phyloP scores from a whole-genome alignment of 35 echinoderm and acorn worm species.

The Lytechinus pictus region DNA sequence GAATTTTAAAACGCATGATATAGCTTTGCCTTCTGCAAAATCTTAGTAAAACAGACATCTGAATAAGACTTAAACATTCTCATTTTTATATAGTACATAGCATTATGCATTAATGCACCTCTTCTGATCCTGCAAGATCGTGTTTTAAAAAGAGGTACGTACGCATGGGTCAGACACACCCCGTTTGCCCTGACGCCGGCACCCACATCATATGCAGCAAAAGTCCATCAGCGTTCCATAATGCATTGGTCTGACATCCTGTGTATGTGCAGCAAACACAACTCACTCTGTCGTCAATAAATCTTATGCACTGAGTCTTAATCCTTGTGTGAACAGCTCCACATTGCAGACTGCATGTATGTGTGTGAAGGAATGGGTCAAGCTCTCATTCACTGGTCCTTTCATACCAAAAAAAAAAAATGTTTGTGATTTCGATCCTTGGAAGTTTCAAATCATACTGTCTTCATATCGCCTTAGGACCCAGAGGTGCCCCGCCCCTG shows the following conservation, averaged over 20 bases:
- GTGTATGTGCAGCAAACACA: neutral
- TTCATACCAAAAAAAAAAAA: neutral
- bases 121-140: neutral
- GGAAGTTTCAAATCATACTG: conserved; percentile 23
- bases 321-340: no score
- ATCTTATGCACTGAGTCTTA: no score
- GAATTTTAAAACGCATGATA: no score
- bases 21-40: no score
- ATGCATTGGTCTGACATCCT: neutral
- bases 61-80: neutral
- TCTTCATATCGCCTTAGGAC: conserved; percentile 21
- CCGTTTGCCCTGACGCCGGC: neutral
- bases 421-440: neutral
- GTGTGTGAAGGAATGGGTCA: no score
- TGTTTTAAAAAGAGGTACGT: neutral
- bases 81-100: neutral
- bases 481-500: conserved; percentile 37
- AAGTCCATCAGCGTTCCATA: neutral
- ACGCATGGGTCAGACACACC: neutral
- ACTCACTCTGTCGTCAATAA: neutral
- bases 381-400: no score
- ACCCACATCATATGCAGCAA: neutral
- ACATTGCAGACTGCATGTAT: no score
- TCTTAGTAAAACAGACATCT: no score
- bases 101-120: neutral